phyloP scores from a whole-genome alignment of 2,888 invertebrate genomes.

The Brachypalpus laphriformis region DNA sequence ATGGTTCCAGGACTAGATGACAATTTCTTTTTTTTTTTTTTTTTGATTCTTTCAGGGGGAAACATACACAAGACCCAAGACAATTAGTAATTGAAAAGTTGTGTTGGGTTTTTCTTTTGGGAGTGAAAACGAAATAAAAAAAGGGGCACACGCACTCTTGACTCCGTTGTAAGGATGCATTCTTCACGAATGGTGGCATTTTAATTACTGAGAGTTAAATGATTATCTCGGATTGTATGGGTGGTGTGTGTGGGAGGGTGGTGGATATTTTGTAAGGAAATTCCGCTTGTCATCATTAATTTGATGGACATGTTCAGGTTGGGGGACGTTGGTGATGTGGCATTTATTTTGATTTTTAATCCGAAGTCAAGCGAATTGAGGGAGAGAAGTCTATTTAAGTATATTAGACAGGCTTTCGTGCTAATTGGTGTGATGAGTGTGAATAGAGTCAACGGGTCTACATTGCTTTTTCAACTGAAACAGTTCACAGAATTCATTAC shows the following conservation, averaged over 20 bases:
- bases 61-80: slow-evolving; percentile 41
- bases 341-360: slow-evolving; percentile 50
- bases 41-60: slow-evolving; percentile 2
- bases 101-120: slow-evolving; percentile 45
- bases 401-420: slow-evolving; percentile 5
- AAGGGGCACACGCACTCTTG: slow-evolving; percentile 70
- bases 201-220: slow-evolving; percentile 73
- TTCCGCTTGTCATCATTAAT: slow-evolving; percentile 70
- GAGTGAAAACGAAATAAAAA: slow-evolving; percentile 9
- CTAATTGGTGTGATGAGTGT: slow-evolving; percentile 1
- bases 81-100: slow-evolving; percentile 74
- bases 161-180: slow-evolving; percentile 51
- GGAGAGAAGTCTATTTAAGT: background rate
- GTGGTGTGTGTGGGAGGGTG: background rate
- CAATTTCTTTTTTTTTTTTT: slow-evolving; percentile 29
- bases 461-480: background rate
- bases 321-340: slow-evolving; percentile 11
- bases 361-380: slow-evolving; percentile 22
- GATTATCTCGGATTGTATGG: slow-evolving; percentile 57
- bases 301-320: slow-evolving; percentile 56
- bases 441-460: background rate
- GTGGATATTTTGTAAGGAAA: slow-evolving; percentile 1
- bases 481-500: background rate
- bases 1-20: slow-evolving; percentile 53
- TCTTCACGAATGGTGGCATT: slow-evolving; percentile 70